These are phyloP conservation scores for Magallana nippona DNA, from an alignment of 2,888 invertebrate genomes.

Conservation along the genomic window DNA sequence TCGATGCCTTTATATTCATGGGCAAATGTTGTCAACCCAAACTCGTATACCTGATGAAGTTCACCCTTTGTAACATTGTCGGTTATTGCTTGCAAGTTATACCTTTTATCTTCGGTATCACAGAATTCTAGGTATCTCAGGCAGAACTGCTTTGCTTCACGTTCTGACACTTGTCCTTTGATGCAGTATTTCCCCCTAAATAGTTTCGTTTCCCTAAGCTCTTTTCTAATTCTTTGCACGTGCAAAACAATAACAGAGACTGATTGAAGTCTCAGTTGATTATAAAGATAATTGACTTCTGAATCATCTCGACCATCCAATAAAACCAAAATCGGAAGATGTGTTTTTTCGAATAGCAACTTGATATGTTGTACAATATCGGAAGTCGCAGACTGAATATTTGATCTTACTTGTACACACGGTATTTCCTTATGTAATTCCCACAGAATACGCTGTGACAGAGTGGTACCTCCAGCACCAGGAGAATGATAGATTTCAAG, in stretches of 20 bases:
- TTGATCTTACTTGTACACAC: constrained; percentile 50
- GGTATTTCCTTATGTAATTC: constrained; percentile 47
- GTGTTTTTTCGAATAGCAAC: constrained; percentile 54
- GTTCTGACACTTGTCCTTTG: constrained; percentile 32
- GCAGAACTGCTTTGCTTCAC: constrained; percentile 31
- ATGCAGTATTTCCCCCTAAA: not conserved
- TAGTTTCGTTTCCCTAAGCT: not conserved
- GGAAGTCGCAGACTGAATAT: constrained; percentile 13
- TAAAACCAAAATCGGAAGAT: constrained; percentile 55
- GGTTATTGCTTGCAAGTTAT: not conserved
- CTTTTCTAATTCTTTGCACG: constrained; percentile 56
- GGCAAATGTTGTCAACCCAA: constrained; percentile 36
- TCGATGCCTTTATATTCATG: constrained; percentile 37
- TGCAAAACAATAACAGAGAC: constrained; percentile 49
- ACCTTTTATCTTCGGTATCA: constrained; percentile 32
- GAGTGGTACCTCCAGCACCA: constrained; percentile 57
- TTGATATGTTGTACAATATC: constrained; percentile 50
- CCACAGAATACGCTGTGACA: constrained; percentile 55
- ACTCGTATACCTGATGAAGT: constrained; percentile 38
- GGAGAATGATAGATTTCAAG: constrained; percentile 53
- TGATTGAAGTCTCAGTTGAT: constrained; percentile 28
- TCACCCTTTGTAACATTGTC: constrained; percentile 4
- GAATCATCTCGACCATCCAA: constrained; percentile 62
- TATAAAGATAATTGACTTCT: constrained; percentile 47
- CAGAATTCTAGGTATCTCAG: constrained; percentile 18